Evolutionary conservation across 2,888 invertebrate species (phyloP).

Genomic region (Eupithecia centaureata): DNA sequence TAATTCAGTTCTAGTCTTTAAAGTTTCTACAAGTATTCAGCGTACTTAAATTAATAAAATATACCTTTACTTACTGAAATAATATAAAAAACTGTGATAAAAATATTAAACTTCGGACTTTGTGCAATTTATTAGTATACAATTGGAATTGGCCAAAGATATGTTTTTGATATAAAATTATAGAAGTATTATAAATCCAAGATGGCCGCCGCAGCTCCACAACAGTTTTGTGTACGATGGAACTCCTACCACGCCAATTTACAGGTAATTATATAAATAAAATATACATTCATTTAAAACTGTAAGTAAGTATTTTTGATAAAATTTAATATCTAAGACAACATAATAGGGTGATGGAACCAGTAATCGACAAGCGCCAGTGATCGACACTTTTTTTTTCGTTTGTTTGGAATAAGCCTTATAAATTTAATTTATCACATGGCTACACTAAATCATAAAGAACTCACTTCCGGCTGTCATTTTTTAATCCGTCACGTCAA

Average conservation of each 20-base stretch:
- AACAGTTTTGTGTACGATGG: conserved; percentile 91
- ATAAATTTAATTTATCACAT: too few relatives aligned
- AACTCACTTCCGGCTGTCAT: too few relatives aligned
- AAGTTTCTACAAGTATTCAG: conserved; percentile 76
- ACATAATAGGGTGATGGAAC: too few relatives aligned
- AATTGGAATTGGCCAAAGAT: conserved; percentile 61
- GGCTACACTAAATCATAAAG: too few relatives aligned
- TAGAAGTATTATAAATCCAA: conserved; percentile 45
- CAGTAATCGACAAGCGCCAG: too few relatives aligned
- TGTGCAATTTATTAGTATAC: conserved; percentile 61
- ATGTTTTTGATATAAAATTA: conserved; percentile 46
- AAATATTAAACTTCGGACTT: conserved; percentile 45
- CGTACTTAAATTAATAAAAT: conserved; percentile 71
- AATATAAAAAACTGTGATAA: conserved; percentile 48
- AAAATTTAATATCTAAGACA: too few relatives aligned
- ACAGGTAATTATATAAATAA: conserved; percentile 72
- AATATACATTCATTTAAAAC: neutral
- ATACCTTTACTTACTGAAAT: conserved; percentile 57
- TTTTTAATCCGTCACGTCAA: too few relatives aligned
- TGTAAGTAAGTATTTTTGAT: too few relatives aligned
- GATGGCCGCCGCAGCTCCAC: conserved; percentile 77
- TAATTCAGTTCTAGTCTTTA: conserved; percentile 70
- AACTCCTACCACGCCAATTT: conserved; percentile 92
- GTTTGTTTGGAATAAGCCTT: too few relatives aligned
- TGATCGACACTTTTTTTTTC: too few relatives aligned